Evolutionary conservation across 2,888 invertebrate species (phyloP).

Genomic region (Agrochola litura): DNA sequence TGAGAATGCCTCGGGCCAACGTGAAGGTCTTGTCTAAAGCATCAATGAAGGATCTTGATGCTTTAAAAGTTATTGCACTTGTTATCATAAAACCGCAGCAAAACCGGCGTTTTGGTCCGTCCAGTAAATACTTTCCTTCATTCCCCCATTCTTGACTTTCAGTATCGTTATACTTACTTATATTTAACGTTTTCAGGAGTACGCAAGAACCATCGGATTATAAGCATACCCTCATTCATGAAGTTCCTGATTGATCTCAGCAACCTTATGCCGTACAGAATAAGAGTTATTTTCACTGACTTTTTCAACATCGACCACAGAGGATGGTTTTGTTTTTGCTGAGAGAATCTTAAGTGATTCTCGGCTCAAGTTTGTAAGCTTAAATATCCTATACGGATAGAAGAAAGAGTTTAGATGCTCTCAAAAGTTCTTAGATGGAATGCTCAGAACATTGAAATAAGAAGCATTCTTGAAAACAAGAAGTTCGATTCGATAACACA

Average conservation of each 20-base stretch:
- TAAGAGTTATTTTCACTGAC: conserved; percentile 85
- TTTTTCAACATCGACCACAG: conserved; percentile 86
- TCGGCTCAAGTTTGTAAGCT: conserved; percentile 32
- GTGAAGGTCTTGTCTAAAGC: not conserved
- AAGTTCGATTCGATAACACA: not conserved
- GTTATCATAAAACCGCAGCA: not conserved
- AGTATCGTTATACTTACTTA: not conserved
- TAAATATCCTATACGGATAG: conserved; percentile 22
- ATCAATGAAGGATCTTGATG: not conserved
- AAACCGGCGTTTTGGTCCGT: not conserved
- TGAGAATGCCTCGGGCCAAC: not conserved
- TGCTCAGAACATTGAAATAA: not conserved
- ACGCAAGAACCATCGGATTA: conserved; percentile 81
- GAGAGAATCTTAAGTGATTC: conserved; percentile 52
- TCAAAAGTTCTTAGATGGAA: not conserved
- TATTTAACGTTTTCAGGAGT: conserved; percentile 77
- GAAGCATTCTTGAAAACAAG: not conserved
- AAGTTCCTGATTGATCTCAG: conserved; percentile 79
- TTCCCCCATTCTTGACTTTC: not conserved
- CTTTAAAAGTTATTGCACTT: not conserved
- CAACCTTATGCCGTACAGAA: conserved; percentile 85
- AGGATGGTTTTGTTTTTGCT: conserved; percentile 88
- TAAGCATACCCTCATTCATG: conserved; percentile 86
- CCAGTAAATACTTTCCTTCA: not conserved
- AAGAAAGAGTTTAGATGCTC: conserved; percentile 2